These are phyloP conservation scores for Cercopithecus mona DNA, from an alignment of 2,113 vertebrate genomes.

Conservation along the genomic window DNA sequence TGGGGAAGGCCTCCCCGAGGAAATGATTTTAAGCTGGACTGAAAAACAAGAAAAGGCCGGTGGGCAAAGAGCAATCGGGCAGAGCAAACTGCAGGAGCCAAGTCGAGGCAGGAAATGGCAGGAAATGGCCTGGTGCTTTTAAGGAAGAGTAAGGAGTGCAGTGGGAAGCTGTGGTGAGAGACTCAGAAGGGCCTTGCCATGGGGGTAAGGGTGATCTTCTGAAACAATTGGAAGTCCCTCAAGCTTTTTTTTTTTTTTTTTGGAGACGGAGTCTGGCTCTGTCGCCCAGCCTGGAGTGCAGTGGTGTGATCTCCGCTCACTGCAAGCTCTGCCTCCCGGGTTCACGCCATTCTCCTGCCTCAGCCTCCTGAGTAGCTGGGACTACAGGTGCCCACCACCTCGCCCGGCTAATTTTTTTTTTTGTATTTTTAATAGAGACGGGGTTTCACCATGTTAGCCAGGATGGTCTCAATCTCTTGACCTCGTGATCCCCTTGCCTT, in stretches of 20 bases:
- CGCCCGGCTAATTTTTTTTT: too few relatives aligned
- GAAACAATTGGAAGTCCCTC: background rate
- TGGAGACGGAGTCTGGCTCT: too few relatives aligned
- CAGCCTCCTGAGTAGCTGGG: too few relatives aligned
- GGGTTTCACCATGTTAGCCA: too few relatives aligned
- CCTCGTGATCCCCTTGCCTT: too few relatives aligned
- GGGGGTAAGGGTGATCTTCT: background rate
- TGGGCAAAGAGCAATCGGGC: background rate
- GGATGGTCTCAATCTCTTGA: too few relatives aligned
- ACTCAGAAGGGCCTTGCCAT: background rate
- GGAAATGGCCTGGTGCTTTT: background rate
- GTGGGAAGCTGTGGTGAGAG: background rate
- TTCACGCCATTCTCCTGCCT: too few relatives aligned
- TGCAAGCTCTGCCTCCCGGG: too few relatives aligned
- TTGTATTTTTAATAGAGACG: too few relatives aligned
- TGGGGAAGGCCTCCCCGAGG: background rate
- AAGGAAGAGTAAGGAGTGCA: background rate
- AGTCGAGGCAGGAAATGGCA: background rate
- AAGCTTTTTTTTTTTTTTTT: background rate
- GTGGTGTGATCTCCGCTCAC: rapidly evolving
- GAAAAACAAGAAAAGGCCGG: background rate
- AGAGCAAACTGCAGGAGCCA: rapidly evolving
- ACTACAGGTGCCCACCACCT: too few relatives aligned
- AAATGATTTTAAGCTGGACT: background rate
- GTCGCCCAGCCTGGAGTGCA: too few relatives aligned